Conservation (phyloP, 1,140 invertebrate species). For the Drosophila sechellia region DNA sequence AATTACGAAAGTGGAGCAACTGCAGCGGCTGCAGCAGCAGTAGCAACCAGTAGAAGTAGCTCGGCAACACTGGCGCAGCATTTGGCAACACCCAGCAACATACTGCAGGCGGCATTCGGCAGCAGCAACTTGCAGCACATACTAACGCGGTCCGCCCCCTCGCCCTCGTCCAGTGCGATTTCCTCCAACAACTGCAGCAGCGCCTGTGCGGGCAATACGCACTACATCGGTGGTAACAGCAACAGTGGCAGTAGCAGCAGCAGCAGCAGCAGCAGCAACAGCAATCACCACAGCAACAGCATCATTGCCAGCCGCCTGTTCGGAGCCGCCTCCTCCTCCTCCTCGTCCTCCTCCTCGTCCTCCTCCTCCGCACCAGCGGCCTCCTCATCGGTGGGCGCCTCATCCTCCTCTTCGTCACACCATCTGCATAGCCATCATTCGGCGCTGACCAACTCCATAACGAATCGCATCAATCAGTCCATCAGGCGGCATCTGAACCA, state of each 20-base stretch:
- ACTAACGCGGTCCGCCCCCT: constrained; percentile 66
- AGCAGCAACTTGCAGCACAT: constrained; percentile 80
- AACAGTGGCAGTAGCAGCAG: constrained; percentile 30
- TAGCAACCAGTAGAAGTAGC: constrained; percentile 63
- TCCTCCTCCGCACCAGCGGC: constrained; percentile 32
- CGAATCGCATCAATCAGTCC: constrained; percentile 82
- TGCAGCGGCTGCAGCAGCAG: constrained; percentile 33
- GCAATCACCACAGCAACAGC: constrained; percentile 56
- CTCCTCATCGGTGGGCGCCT: constrained; percentile 33
- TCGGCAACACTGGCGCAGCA: constrained; percentile 80
- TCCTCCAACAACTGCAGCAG: constrained; percentile 76
- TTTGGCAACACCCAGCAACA: constrained; percentile 81
- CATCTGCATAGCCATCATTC: constrained; percentile 80
- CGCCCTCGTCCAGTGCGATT: constrained; percentile 30
- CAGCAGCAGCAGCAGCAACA: constrained; percentile 27
- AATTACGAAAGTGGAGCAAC: constrained; percentile 84
- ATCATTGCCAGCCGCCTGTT: constrained; percentile 74
- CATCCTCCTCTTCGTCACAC: constrained; percentile 48
- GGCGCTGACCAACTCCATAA: constrained; percentile 82
- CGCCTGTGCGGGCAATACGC: constrained; percentile 73
- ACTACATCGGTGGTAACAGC: constrained; percentile 69
- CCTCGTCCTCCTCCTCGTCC: constrained; percentile 15
- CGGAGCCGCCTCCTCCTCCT: constrained; percentile 61
- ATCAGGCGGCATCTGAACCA: constrained; percentile 82
- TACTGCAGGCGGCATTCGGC: constrained; percentile 71